Percentiles rank a stretch among this genome's conserved stretches.
These are phyloP conservation scores for Proisotoma minuta DNA, from an alignment of 2,888 invertebrate species.

Conservation along the genomic window DNA sequence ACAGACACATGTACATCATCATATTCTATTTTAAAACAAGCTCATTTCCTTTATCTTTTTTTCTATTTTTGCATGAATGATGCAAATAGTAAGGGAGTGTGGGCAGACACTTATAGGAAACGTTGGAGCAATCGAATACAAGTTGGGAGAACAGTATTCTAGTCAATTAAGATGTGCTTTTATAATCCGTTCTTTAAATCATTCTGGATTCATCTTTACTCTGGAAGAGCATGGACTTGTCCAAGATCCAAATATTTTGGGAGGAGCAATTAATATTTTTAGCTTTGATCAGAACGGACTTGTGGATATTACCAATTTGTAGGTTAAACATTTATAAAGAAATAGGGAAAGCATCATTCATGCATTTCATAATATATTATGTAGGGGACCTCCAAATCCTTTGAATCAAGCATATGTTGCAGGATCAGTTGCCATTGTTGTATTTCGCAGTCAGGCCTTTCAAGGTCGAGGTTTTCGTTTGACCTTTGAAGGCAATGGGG, in stretches of 20 bases:
- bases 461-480: conserved; percentile 13
- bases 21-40: too few relatives aligned
- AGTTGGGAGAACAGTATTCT: conserved; percentile 5
- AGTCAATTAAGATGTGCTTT: conserved; percentile 17
- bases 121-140: conserved; percentile 17
- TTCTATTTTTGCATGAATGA: not conserved
- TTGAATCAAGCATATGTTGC: not conserved
- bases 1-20: not conserved
- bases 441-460: conserved; percentile 3
- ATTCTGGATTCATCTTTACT: conserved; percentile 16
- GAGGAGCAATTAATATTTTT: conserved; percentile 9
- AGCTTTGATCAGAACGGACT: not conserved
- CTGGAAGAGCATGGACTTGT: conserved; percentile 7
- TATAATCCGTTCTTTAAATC: conserved; percentile 7
- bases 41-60: not conserved
- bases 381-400: conserved; percentile 19
- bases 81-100: conserved; percentile 10
- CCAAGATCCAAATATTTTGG: not conserved
- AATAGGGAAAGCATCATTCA: too few relatives aligned
- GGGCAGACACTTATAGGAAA: conserved; percentile 9
- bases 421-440: conserved; percentile 9
- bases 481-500: not conserved
- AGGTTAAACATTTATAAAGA: too few relatives aligned
- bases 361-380: not conserved
- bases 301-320: conserved; percentile 6